Evolutionary conservation across 2,888 invertebrate genomes (phyloP).

Genomic region (Conchocele bisecta): DNA sequence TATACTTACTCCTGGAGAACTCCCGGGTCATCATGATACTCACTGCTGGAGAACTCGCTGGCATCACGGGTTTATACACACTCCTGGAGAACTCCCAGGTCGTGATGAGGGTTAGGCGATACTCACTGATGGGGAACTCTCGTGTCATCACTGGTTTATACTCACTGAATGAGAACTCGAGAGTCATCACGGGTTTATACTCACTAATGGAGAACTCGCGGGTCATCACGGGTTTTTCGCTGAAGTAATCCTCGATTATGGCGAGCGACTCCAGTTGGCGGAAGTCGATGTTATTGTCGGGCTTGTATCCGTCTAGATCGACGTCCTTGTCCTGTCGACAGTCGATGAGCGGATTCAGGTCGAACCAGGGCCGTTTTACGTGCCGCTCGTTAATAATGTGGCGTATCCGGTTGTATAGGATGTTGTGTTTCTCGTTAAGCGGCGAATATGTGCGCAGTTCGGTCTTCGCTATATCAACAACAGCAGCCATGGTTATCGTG

Average conservation of each 20-base stretch:
- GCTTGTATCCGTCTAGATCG: constrained; percentile 31
- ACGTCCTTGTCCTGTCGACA: constrained; percentile 27
- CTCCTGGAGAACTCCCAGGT: no score
- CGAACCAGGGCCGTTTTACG: constrained; percentile 56
- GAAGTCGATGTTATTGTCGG: constrained; percentile 22
- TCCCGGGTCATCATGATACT: no score
- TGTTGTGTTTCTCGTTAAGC: constrained; percentile 52
- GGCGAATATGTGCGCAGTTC: constrained; percentile 41
- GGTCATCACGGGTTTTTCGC: constrained; percentile 34
- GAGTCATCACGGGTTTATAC: no score
- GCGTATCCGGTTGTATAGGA: constrained; percentile 40
- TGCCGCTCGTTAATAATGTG: constrained; percentile 43
- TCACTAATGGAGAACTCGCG: no score
- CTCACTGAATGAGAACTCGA: no score
- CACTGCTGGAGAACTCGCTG: no score
- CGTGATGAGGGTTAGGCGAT: no score
- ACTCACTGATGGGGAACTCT: no score
- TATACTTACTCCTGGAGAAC: no score
- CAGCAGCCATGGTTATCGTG: constrained; percentile 6
- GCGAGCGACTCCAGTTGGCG: constrained; percentile 41
- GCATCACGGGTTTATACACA: no score
- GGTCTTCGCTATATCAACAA: constrained; percentile 41
- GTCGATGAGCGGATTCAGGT: constrained; percentile 52
- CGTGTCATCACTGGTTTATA: no score
- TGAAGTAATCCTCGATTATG: constrained; percentile 50